These are phyloP conservation scores for Chaetodon auriga DNA, from an alignment of 2,113 vertebrate genomes.

Conservation along the genomic window DNA sequence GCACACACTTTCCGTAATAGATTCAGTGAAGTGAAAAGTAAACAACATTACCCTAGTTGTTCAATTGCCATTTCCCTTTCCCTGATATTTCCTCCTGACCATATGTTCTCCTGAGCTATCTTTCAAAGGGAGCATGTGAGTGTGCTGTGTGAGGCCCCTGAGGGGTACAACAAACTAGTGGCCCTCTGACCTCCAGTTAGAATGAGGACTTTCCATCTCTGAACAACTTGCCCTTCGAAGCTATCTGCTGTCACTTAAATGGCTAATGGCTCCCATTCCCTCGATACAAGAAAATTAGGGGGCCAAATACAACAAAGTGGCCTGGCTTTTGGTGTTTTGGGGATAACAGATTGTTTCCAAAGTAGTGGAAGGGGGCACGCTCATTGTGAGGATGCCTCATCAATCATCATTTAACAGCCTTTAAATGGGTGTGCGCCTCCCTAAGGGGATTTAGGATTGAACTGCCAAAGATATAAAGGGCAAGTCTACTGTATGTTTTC, in stretches of 20 bases:
- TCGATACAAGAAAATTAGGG: constrained; percentile 73
- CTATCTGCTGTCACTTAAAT: constrained; percentile 76
- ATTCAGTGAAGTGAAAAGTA: constrained; percentile 23
- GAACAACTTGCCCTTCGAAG: constrained; percentile 72
- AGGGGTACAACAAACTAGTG: constrained; percentile 54
- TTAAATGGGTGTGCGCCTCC: constrained; percentile 75
- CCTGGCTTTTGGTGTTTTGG: constrained; percentile 65
- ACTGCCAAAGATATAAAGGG: constrained; percentile 68
- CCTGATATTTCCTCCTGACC: constrained; percentile 36
- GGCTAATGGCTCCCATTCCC: constrained; percentile 74
- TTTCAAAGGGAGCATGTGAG: constrained; percentile 49
- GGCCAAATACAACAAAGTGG: constrained; percentile 75
- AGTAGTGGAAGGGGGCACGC: constrained; percentile 63
- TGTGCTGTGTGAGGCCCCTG: constrained; percentile 7
- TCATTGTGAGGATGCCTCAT: constrained; percentile 73
- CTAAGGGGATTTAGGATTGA: constrained; percentile 68
- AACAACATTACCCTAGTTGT: constrained; percentile 38
- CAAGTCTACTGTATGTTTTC: constrained; percentile 65
- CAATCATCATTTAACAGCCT: constrained; percentile 81
- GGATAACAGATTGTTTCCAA: constrained; percentile 81
- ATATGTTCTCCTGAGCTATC: constrained; percentile 44
- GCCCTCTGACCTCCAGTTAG: constrained; percentile 71
- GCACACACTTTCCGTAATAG: constrained; percentile 10
- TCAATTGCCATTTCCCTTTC: constrained; percentile 24
- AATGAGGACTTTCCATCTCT: constrained; percentile 70